Percentiles rank a stretch among this genome's conserved stretches.
Conservation (phyloP, 1,140 invertebrate species). For the Heliconius congener region DNA sequence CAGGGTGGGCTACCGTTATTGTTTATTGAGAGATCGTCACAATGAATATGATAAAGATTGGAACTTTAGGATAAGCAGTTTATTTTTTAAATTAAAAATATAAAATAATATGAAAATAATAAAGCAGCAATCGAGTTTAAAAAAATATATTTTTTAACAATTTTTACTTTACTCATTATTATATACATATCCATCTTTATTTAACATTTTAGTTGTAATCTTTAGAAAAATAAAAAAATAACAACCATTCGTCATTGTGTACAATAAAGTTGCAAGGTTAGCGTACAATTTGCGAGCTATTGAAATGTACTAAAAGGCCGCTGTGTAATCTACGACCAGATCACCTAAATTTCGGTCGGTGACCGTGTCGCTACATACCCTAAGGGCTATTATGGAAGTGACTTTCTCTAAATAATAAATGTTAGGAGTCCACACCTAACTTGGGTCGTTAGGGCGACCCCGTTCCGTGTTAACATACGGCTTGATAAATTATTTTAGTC, state of each 20-base stretch:
- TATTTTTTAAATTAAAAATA: background rate
- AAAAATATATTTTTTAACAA: no score
- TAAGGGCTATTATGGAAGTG: constrained; percentile 39
- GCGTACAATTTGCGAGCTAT: background rate
- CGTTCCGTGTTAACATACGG: constrained; percentile 45
- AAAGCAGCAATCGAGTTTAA: no score
- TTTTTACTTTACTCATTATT: no score
- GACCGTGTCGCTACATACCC: constrained; percentile 27
- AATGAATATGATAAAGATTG: background rate
- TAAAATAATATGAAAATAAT: no score
- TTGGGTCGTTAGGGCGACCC: constrained; percentile 51
- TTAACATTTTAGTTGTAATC: no score
- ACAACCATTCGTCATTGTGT: background rate
- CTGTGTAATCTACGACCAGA: constrained; percentile 25
- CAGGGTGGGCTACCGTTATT: constrained; percentile 29
- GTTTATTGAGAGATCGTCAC: constrained; percentile 16
- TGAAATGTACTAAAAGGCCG: background rate
- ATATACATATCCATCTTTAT: no score
- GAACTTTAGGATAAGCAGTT: no score
- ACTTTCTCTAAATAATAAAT: constrained; percentile 57
- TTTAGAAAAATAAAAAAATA: no score
- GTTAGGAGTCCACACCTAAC: constrained; percentile 47
- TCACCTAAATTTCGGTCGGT: constrained; percentile 31
- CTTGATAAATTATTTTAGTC: constrained; percentile 52
- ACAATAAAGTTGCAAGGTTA: background rate